These are phyloP conservation scores for Vombatus ursinus DNA, from an alignment of 2,113 vertebrate genomes.

Conservation along the genomic window DNA sequence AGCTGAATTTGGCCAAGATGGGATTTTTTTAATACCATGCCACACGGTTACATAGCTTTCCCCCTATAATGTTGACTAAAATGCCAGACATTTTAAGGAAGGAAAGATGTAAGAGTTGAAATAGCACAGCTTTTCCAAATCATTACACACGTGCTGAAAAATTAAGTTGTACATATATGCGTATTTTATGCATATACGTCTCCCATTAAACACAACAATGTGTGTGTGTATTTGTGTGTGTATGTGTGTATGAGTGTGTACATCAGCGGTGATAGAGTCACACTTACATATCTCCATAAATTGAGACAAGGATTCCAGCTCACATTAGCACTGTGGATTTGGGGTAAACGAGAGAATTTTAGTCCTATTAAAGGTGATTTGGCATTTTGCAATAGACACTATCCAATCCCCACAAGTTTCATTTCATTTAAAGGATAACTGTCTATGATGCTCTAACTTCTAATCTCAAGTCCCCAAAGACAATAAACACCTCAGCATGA, in stretches of 20 bases:
- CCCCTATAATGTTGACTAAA: background rate
- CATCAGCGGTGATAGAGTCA: background rate
- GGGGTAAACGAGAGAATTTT: background rate
- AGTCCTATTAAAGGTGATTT: slow-evolving; percentile 18
- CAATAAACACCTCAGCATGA: slow-evolving; percentile 42
- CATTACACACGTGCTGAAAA: background rate
- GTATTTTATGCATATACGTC: background rate
- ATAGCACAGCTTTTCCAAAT: background rate
- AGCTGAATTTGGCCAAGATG: slow-evolving; percentile 11
- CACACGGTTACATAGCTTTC: background rate
- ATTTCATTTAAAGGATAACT: slow-evolving; percentile 44
- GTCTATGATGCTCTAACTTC: background rate
- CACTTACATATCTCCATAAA: background rate
- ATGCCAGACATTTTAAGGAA: slow-evolving; percentile 3
- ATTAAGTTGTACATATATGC: background rate
- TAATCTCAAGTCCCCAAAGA: slow-evolving; percentile 30
- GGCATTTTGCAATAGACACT: slow-evolving; percentile 1
- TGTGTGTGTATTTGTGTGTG: background rate
- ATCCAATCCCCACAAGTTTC: slow-evolving; percentile 16
- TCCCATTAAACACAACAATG: background rate
- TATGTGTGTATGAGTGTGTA: background rate
- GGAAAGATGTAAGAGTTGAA: slow-evolving; percentile 15
- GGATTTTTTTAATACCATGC: slow-evolving; percentile 14
- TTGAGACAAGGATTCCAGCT: background rate
- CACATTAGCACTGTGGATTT: slow-evolving; percentile 19